phyloP scores from a whole-genome alignment of 2,113 vertebrate species.

The Chaetops frenatus region DNA sequence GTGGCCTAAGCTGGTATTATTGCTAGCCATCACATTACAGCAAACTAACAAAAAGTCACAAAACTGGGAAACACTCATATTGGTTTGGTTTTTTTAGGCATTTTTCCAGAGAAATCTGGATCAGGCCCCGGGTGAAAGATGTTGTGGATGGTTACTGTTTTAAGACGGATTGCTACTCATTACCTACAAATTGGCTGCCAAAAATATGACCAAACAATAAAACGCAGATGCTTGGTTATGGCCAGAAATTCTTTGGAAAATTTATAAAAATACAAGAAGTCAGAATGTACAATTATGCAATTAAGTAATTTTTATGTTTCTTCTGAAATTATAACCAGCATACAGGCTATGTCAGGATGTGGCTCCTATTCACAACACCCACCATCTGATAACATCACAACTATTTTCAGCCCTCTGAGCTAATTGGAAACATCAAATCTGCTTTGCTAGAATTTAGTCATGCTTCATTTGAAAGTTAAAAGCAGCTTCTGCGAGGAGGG shows the following conservation, averaged over 20 bases:
- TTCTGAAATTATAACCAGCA: neutral
- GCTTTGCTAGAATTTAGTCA: conserved; percentile 61
- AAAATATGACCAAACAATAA: conserved; percentile 1
- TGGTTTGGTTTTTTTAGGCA: neutral
- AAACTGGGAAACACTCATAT: neutral
- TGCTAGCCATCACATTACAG: neutral
- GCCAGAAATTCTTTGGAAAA: neutral
- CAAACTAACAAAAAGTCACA: neutral
- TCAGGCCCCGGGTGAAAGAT: neutral
- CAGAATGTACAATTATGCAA: neutral
- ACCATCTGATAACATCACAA: neutral
- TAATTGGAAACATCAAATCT: conserved; percentile 76
- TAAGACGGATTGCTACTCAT: neutral
- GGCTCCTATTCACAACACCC: neutral
- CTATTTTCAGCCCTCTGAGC: conserved; percentile 43
- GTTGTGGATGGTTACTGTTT: neutral
- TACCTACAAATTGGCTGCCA: neutral
- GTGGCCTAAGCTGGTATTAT: neutral
- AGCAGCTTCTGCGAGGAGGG: conserved; percentile 16
- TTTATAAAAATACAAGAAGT: neutral
- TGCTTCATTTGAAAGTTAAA: conserved; percentile 55
- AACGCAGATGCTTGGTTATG: neutral
- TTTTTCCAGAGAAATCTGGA: neutral
- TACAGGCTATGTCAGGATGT: neutral
- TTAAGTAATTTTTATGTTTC: neutral